Percentiles rank a stretch among this genome's conserved stretches.
Evolutionary conservation across 2,113 vertebrate genomes (phyloP).

Genomic region (Perca schrenkii): DNA sequence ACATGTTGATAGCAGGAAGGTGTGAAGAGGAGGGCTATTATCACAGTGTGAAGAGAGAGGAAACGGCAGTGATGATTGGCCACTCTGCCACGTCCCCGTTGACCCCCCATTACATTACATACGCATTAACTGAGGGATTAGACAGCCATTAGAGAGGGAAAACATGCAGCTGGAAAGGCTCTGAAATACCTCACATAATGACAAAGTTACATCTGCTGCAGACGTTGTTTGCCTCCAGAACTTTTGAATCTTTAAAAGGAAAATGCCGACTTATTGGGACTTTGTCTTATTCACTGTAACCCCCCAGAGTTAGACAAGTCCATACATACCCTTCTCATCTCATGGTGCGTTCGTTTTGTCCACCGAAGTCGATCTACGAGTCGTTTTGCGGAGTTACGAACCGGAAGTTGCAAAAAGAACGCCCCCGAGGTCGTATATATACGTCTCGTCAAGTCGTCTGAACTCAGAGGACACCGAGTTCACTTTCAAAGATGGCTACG

Average conservation of each 20-base stretch:
- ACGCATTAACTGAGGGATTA: slow-evolving; percentile 50
- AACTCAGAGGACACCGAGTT: no score
- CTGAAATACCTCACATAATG: not conserved
- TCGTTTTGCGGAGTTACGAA: no score
- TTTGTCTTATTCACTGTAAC: no score
- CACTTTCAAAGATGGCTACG: no score
- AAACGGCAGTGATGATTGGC: slow-evolving; percentile 33
- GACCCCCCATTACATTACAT: slow-evolving; percentile 44
- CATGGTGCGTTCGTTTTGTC: no score
- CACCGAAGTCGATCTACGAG: no score
- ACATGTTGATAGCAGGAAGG: slow-evolving; percentile 42
- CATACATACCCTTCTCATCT: no score
- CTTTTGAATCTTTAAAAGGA: not conserved
- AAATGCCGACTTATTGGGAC: no score
- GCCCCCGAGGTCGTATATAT: no score
- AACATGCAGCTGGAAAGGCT: slow-evolving; percentile 12
- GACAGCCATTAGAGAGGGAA: slow-evolving; percentile 6
- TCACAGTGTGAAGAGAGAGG: slow-evolving; percentile 46
- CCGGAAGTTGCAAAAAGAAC: no score
- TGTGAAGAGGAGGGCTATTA: slow-evolving; percentile 61
- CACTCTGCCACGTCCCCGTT: slow-evolving; percentile 30
- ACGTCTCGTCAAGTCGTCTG: no score
- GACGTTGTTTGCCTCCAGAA: not conserved
- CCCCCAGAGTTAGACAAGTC: no score
- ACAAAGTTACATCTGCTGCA: not conserved